Evolutionary conservation across 1,140 invertebrate species (phyloP).

Genomic region (Pseudomyrmex sp.): DNA sequence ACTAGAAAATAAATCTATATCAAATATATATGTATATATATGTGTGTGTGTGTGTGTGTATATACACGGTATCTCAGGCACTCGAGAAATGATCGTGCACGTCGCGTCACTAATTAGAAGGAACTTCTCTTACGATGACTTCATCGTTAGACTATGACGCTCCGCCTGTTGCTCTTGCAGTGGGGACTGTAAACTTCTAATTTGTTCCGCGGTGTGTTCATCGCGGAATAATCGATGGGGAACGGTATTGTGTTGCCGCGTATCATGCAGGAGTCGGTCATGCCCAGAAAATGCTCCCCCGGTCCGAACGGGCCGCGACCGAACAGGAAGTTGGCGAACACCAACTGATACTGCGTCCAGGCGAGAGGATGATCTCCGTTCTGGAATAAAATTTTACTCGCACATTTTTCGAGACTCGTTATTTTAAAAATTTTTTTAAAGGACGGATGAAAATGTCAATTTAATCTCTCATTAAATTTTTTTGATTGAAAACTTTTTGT

Average conservation of each 20-base stretch:
- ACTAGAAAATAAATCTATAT: constrained; percentile 27
- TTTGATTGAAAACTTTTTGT: too few relatives aligned
- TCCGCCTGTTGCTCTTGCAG: constrained; percentile 89
- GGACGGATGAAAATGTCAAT: background rate
- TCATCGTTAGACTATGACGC: constrained; percentile 87
- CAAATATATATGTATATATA: background rate
- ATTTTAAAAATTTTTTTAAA: background rate
- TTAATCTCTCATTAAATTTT: background rate
- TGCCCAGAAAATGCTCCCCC: constrained; percentile 89
- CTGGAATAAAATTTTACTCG: constrained; percentile 81
- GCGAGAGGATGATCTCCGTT: constrained; percentile 88
- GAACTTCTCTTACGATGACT: constrained; percentile 30
- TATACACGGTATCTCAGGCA: constrained; percentile 31
- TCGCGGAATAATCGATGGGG: constrained; percentile 90
- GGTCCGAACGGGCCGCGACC: constrained; percentile 90
- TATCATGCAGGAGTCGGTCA: constrained; percentile 69
- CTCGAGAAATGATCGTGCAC: constrained; percentile 46
- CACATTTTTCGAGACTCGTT: background rate
- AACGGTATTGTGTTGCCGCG: constrained; percentile 83
- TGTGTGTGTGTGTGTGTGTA: too few relatives aligned
- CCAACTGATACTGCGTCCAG: constrained; percentile 88
- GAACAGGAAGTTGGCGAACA: constrained; percentile 90
- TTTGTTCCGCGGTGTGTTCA: constrained; percentile 89
- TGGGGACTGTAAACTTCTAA: constrained; percentile 89
- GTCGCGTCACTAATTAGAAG: constrained; percentile 35